phyloP scores from a whole-genome alignment of 2,113 vertebrate species.

The Pseudopipra pipra region DNA sequence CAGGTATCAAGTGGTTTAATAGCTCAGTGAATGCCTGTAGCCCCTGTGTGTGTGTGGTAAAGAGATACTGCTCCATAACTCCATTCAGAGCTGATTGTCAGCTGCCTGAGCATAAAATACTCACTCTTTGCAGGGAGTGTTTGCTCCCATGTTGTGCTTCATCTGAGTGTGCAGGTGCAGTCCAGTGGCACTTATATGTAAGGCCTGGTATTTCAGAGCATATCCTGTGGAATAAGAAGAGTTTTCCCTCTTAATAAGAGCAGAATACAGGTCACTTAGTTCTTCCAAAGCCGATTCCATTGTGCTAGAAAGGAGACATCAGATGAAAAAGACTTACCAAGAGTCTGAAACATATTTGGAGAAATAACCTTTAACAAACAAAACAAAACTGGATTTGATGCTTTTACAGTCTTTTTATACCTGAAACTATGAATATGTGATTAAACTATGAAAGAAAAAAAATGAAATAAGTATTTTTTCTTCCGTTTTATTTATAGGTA shows the following conservation, averaged over 20 bases:
- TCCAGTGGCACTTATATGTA: neutral
- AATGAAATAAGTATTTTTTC: neutral
- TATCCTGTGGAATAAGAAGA: neutral
- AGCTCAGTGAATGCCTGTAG: neutral
- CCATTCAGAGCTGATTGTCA: neutral
- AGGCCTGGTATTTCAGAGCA: neutral
- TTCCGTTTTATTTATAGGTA: constrained; percentile 76
- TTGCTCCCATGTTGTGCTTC: neutral
- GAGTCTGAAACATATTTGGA: neutral
- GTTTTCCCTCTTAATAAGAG: neutral
- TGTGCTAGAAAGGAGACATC: neutral
- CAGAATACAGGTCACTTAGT: neutral
- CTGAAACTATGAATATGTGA: neutral
- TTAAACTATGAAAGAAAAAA: neutral
- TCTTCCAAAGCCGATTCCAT: neutral
- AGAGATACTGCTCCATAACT: neutral
- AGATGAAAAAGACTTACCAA: neutral
- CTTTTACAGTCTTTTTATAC: neutral
- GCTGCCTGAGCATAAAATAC: neutral
- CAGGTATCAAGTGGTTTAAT: neutral
- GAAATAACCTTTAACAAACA: neutral
- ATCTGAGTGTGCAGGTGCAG: neutral
- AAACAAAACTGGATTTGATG: neutral
- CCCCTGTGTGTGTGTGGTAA: neutral
- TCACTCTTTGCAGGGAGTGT: neutral